Evolutionary conservation across 2,113 vertebrate genomes (phyloP), one percentile per base, ranked within the genome.

Genomic region (Mellivora capensis): DNA sequence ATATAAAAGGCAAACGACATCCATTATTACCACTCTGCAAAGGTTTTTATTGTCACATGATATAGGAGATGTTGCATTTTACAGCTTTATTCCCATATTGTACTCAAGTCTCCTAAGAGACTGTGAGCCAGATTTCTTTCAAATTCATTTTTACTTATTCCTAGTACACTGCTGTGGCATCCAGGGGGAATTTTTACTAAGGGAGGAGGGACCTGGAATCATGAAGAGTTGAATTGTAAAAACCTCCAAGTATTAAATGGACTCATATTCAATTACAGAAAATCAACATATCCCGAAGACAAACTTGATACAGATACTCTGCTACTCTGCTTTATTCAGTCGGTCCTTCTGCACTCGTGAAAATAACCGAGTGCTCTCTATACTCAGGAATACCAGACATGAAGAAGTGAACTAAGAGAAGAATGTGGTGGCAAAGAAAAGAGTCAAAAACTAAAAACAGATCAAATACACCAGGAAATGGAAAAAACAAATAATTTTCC

Each of bases 401-500:
- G 47, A 97, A 97, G 96, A 98, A 96, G 93, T 95, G 97, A 97
- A 90, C 92, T 97, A 97, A 97, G 97, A 97, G 71, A 96, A 20
- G 93, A 98, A 98, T 96, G 96, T 57, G 61, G 90, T 97, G 97
- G 97, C 96, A 96, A 91, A 93, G 81, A 90, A 96, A 67, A 94
- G 88, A 93, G 69, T 95, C 67, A 91, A 95, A 96, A 96, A 96
- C 97, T 93, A 97, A 97, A 98, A 98, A 97, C 96, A 97, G 97
- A 97, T 93, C 97, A 97, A 97, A 97, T 89, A 84, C 49, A 97
- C 54, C 94, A 98, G 94, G 97, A 96, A 98, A 98, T 97, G 98
- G 97, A 96, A 98, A 98, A 98, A 98, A 89, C 96, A 98, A 98
- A 97, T 96, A 97, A 95, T 88, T 96, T 90, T 17, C 85, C 72